Evolutionary conservation across 2,888 invertebrate genomes (phyloP).

Genomic region (Lottia scabra): DNA sequence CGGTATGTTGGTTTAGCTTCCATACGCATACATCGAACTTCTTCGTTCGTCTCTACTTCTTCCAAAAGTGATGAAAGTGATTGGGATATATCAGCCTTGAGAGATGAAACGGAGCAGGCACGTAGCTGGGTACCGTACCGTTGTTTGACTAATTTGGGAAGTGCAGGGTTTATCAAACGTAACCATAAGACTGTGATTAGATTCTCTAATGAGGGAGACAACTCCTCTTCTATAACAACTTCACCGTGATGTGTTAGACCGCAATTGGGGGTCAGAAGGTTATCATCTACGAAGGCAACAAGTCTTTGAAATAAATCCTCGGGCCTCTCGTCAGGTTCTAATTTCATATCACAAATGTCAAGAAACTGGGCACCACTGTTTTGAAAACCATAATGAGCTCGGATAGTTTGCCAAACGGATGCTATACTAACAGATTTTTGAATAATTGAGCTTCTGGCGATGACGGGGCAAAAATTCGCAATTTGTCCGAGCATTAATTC

Average conservation of each 20-base stretch:
- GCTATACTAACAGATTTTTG: background rate
- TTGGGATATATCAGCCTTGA: background rate
- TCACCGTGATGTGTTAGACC: background rate
- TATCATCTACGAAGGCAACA: background rate
- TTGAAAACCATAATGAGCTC: slow-evolving; percentile 1
- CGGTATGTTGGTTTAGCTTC: background rate
- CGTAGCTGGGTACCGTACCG: background rate
- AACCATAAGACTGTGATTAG: background rate
- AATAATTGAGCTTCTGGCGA: background rate
- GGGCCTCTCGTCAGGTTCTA: background rate
- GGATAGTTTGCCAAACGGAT: background rate
- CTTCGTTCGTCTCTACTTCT: background rate
- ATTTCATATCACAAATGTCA: background rate
- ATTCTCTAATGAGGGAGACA: background rate
- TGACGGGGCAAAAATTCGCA: background rate
- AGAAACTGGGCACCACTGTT: slow-evolving; percentile 2
- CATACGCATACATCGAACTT: background rate
- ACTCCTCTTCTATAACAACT: background rate
- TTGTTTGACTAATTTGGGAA: background rate
- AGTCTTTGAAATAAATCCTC: background rate
- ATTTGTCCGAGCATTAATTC: background rate
- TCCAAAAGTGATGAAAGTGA: background rate
- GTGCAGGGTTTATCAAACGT: background rate
- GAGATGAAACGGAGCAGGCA: background rate
- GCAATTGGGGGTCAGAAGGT: background rate